Conservation (phyloP, 2,888 invertebrate genomes). For the Calephelis perditalis region DNA sequence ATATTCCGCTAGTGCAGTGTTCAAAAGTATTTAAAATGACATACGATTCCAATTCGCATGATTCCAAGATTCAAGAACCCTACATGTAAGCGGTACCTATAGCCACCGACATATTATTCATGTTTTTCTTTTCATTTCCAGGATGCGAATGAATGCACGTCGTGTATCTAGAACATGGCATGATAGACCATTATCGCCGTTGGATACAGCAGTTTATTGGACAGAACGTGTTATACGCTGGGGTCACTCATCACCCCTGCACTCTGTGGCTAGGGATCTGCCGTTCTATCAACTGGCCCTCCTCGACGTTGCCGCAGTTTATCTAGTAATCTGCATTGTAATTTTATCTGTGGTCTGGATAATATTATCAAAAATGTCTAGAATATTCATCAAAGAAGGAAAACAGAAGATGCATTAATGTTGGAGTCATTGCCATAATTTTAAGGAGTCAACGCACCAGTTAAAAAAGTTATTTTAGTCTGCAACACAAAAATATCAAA, state of each 20-base stretch:
- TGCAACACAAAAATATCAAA: too few relatives aligned
- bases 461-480: too few relatives aligned
- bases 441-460: too few relatives aligned
- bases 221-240: slow-evolving; percentile 74
- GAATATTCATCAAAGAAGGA: slow-evolving; percentile 40
- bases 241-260: slow-evolving; percentile 51
- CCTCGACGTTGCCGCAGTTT: slow-evolving; percentile 52
- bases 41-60: too few relatives aligned
- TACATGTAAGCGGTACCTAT: too few relatives aligned
- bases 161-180: slow-evolving; percentile 70
- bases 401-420: slow-evolving; percentile 57
- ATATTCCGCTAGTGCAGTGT: too few relatives aligned
- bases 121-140: slow-evolving; percentile 37
- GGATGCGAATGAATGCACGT: slow-evolving; percentile 60
- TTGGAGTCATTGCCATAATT: not conserved
- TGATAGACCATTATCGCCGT: slow-evolving; percentile 66
- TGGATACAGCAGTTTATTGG: slow-evolving; percentile 79
- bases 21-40: too few relatives aligned
- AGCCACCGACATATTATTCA: too few relatives aligned
- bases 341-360: slow-evolving; percentile 40
- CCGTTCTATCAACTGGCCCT: slow-evolving; percentile 46
- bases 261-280: slow-evolving; percentile 50
- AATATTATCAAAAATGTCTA: slow-evolving; percentile 40
- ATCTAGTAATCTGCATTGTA: slow-evolving; percentile 37
- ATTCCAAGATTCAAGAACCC: too few relatives aligned